Conservation (phyloP, 1,140 invertebrate species). For the Cotesia chilonis region DNA sequence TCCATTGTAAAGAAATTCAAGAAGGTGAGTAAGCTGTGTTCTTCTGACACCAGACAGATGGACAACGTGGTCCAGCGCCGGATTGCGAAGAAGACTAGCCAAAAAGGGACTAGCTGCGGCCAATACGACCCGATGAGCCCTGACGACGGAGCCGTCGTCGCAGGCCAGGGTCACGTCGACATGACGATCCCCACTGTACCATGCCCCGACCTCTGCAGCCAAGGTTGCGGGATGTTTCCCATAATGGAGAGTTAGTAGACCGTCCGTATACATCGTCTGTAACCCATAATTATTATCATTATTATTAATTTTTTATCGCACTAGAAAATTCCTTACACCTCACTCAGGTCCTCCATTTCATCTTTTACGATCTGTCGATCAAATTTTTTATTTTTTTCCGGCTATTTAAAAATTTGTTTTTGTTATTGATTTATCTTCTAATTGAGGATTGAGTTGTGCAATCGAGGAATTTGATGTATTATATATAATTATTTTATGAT, state of each 20-base stretch:
- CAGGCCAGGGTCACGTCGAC: constrained; percentile 84
- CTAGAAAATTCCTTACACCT: too few species aligned
- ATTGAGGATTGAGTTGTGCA: too few species aligned
- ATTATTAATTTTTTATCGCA: too few species aligned
- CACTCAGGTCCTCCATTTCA: too few species aligned
- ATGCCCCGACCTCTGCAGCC: constrained; percentile 84
- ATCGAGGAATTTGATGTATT: too few species aligned
- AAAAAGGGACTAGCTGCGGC: constrained; percentile 85
- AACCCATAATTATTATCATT: constrained; percentile 42
- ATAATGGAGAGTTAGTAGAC: constrained; percentile 85
- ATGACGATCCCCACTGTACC: constrained; percentile 82
- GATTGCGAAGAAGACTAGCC: constrained; percentile 77
- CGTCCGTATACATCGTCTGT: constrained; percentile 67
- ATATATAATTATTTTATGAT: too few species aligned
- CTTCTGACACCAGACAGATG: constrained; percentile 83
- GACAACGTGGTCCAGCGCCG: constrained; percentile 74
- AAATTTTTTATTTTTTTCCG: too few species aligned
- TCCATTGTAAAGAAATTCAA: constrained; percentile 85
- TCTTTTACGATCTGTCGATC: too few species aligned
- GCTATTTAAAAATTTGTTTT: neutral
- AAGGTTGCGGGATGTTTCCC: constrained; percentile 89
- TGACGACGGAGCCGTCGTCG: constrained; percentile 77
- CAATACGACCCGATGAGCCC: constrained; percentile 82
- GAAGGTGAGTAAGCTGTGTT: constrained; percentile 77
- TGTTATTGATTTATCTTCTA: neutral